Conservation (phyloP, 2,888 invertebrate genomes). For the Limnephilus marmoratus region DNA sequence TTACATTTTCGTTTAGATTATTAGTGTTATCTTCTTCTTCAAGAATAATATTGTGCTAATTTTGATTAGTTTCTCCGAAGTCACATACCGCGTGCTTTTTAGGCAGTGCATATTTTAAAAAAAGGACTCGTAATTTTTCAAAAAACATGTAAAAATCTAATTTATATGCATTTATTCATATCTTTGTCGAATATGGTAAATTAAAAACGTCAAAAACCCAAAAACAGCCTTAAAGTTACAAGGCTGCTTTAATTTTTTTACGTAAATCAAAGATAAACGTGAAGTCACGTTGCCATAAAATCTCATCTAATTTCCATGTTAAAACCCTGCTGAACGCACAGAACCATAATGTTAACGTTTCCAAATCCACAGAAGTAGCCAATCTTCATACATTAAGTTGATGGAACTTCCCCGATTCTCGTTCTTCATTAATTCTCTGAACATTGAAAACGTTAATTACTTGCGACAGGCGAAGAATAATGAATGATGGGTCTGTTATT, state of each 20-base stretch:
- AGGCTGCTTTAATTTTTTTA: neutral
- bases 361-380: neutral
- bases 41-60: neutral
- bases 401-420: neutral
- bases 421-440: neutral
- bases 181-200: neutral
- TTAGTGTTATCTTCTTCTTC: no score
- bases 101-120: neutral
- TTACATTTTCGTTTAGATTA: no score
- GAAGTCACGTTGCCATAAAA: neutral
- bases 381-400: neutral
- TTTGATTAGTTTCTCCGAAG: neutral
- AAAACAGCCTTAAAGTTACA: neutral
- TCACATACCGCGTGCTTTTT: neutral
- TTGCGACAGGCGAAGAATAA: neutral
- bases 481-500: neutral
- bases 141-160: neutral
- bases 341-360: neutral
- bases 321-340: neutral
- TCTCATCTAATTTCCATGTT: neutral
- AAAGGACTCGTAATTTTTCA: neutral
- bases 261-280: no score
- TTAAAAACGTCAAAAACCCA: neutral
- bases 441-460: constrained; percentile 2
- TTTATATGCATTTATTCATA: neutral